A percentile compares a stretch with the other conserved stretches of the same genome.
These are phyloP conservation scores for Arizona elegans DNA, from an alignment of 2,113 vertebrate species.

Conservation along the genomic window DNA sequence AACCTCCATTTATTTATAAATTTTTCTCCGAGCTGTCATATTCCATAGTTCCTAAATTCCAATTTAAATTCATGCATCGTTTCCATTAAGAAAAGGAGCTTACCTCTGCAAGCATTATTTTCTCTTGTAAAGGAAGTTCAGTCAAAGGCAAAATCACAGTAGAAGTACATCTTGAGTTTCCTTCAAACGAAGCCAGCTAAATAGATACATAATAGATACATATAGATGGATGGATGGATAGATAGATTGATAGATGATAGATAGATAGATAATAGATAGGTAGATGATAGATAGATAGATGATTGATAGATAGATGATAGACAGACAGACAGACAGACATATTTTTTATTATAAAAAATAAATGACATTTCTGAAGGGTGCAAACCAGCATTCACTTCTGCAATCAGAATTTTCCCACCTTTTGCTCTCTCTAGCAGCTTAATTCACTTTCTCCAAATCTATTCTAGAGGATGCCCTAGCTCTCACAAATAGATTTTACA, in stretches of 20 bases:
- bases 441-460: not conserved
- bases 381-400: not conserved
- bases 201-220: not conserved
- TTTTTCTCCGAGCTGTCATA: not conserved
- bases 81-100: slow-evolving; percentile 27
- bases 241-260: not conserved
- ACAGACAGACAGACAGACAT: too few species aligned
- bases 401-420: not conserved
- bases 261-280: not conserved
- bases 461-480: not conserved
- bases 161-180: not conserved
- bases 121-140: slow-evolving; percentile 55
- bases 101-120: slow-evolving; percentile 66
- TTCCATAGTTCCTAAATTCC: not conserved
- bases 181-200: slow-evolving; percentile 36
- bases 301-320: not conserved
- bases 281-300: not conserved
- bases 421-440: not conserved
- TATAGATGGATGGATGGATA: not conserved
- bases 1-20: not conserved
- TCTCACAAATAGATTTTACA: not conserved
- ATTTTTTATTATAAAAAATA: not conserved
- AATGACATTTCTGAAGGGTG: not conserved
- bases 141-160: slow-evolving; percentile 57
- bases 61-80: not conserved